Evolutionary conservation across 1,140 invertebrate genomes (phyloP).

Genomic region (Helicoverpa zea): DNA sequence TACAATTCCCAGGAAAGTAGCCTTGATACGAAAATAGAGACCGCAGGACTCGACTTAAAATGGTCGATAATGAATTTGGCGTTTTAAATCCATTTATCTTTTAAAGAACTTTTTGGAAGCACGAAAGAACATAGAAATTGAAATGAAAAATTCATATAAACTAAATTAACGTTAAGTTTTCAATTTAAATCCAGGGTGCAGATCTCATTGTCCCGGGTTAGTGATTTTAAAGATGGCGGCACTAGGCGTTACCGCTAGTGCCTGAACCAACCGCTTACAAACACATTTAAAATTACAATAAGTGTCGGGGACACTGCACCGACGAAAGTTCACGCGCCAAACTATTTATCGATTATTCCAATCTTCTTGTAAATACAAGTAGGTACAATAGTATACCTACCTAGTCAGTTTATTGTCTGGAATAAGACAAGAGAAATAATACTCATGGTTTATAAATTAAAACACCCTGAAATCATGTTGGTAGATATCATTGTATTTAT

Average conservation of each 20-base stretch:
- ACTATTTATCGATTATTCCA: conserved; percentile 70
- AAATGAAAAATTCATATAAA: conserved; percentile 24
- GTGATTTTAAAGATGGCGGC: conserved; percentile 48
- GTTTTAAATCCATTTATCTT: neutral
- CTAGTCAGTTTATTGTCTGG: conserved; percentile 50
- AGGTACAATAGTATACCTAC: conserved; percentile 30
- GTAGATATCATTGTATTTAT: conserved; percentile 26
- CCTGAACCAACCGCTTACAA: conserved; percentile 63
- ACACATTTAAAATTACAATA: conserved; percentile 83
- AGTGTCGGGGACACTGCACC: conserved; percentile 69
- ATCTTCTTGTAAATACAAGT: conserved; percentile 58
- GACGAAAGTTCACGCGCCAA: conserved; percentile 77
- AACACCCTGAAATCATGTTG: conserved; percentile 31
- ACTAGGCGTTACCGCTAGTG: conserved; percentile 60
- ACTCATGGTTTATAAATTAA: conserved; percentile 35
- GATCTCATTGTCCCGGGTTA: conserved; percentile 33
- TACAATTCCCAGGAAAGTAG: conserved; percentile 24
- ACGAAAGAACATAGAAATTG: neutral
- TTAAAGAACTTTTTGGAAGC: neutral
- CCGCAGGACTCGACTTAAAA: neutral
- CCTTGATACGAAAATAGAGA: conserved; percentile 11
- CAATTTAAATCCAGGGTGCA: conserved; percentile 35
- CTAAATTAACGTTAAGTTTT: conserved; percentile 25
- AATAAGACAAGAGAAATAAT: conserved; percentile 28
- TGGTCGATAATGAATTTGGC: neutral